Evolutionary conservation across 2,888 invertebrate genomes (phyloP).

Genomic region (Parnassius orleans): DNA sequence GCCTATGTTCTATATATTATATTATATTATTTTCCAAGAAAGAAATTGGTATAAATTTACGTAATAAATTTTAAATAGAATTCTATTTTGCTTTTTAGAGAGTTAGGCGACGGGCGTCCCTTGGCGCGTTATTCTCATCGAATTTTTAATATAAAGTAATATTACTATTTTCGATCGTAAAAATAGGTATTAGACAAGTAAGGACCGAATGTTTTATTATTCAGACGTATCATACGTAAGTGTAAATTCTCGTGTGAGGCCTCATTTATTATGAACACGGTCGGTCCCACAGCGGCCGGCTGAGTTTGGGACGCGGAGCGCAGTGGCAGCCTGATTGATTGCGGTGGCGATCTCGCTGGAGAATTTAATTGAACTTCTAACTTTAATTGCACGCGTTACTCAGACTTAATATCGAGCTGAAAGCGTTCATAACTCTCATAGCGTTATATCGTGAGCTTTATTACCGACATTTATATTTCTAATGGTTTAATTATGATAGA

Average conservation of each 20-base stretch:
- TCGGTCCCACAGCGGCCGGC: constrained; percentile 38
- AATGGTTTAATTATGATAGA: constrained; percentile 23
- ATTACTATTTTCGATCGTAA: no score
- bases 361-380: constrained; percentile 45
- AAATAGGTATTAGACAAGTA: neutral
- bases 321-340: constrained; percentile 54
- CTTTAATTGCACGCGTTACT: constrained; percentile 39
- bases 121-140: no score
- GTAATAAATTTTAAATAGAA: no score
- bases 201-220: constrained; percentile 12
- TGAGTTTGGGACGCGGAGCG: constrained; percentile 31
- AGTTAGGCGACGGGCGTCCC: no score
- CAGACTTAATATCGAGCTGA: constrained; percentile 23
- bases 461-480: constrained; percentile 26
- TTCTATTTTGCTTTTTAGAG: no score
- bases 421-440: constrained; percentile 16
- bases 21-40: no score
- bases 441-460: constrained; percentile 25
- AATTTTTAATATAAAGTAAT: no score
- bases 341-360: constrained; percentile 37
- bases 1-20: no score
- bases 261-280: constrained; percentile 58
- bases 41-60: no score
- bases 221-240: constrained; percentile 30
- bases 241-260: constrained; percentile 43